Evolutionary conservation across 2,888 invertebrate genomes (phyloP), one percentile per base, ranked within the genome.

Genomic region (Drosophila fulvimacula): DNA sequence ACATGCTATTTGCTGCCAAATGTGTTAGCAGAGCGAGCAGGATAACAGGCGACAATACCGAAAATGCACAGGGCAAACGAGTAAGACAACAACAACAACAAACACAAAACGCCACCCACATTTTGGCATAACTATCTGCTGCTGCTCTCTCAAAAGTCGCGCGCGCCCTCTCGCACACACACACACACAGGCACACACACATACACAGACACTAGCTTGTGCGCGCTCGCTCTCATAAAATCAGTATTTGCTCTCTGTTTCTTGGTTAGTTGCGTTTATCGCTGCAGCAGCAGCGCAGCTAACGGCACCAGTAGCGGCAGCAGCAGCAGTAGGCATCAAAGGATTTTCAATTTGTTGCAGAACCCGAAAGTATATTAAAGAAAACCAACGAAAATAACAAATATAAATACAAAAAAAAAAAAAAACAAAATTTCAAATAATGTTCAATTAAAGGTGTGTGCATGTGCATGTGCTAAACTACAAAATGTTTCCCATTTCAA

Each of bases 81-180:
- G 36, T 34, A 66, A 17, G 52, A 32, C 46, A 36, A 27, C 68
- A 52, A 51, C 64, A 75, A 51, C 66, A 75, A 58, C 61, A 69
- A 53, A 24, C 63, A 55, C 21, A 64, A 58, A 62, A 70, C 72
- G 71, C 86, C 88, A 76, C 88, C 83, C 86, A 85, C 82, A 84
- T 80, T 80, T 66, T 48, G 55, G 55, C 60, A 74, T 66, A 53
- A 57, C 56, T 52, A 39, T 39, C 52, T 67, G 63, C 61, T 44
- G 17, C 46, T 17, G 39, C 41, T 52, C 53, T 56, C 32, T 10
- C 24, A 48, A 24, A 38, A 48, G 27, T 17, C 51, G 57, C 49
- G 42, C 44, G 48, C 62, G 36, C 44, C 30, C 42, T 17, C 41
- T 57, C 61, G 21, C 68, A 38, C 49, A n/a, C 30, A 24, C 27